Base-by-base conservation (phyloP, 2,888 invertebrate species). In the Acleris holmiana region DNA sequence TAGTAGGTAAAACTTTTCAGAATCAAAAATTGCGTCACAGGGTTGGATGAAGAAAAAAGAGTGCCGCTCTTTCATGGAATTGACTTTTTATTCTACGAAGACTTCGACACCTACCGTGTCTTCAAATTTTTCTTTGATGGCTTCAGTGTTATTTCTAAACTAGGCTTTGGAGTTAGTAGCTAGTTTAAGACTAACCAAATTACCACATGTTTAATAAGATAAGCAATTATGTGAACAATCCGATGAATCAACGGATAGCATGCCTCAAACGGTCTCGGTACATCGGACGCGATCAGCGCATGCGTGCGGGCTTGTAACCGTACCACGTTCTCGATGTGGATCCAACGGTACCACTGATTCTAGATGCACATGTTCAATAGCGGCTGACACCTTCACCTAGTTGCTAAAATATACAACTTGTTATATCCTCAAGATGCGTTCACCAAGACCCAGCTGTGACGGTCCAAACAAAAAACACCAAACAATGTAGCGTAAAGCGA, bases 331-430 rank as follows among this genome's bases (percentile, higher is more conserved):
- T 76, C 74, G 76, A 86, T 85, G 86, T 85, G 80, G 84, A 84
- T 79, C 82, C 74, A 83, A 88, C 90, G 88, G 89, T 89, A 89
- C 78, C 78, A 74, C 68, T 74, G 77, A 76, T 75, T 70, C 71
- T 72, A 82, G 82, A 83, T 85, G 80, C 78, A 84, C 76, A 76
- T 76, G 76, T 73, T 75, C 68, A 71, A 75, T 77, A 75, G 66
- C 63, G 75, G 71, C 73, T 76, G 71, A 68, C 73, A 74, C 72
- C 75, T 76, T 76, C 77, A 76, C 75, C 76, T 68, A 71, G 68
- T 68, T 69, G 47, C 59, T 50, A 48, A 62, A 63, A 63, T 55
- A 23, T 35, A 19, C n/a, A 18, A 17, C 53, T 41, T 53, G 47
- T 41, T 10, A 44, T 13, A 19, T 4, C 40, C 23, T 17, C 47